A percentile compares a stretch with the other conserved stretches of the same genome.
phyloP scores from a whole-genome alignment of 1,140 invertebrate species.

The Zelostemma sp. region DNA sequence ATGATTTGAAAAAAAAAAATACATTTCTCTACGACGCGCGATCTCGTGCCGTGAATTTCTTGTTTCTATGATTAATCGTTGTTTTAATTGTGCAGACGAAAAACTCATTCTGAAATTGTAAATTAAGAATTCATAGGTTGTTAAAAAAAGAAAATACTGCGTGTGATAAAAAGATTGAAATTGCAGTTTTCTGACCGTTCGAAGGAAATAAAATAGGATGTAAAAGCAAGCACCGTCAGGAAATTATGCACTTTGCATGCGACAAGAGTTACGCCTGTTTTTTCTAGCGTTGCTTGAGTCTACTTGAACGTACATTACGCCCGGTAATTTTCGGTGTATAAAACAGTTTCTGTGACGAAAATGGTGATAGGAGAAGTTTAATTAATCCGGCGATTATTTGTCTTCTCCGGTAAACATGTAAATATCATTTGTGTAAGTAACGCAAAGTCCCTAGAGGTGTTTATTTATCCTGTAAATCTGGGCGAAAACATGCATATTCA shows the following conservation, averaged over 20 bases:
- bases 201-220: neutral
- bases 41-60: too few species aligned
- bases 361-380: neutral
- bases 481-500: too few species aligned
- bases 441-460: neutral
- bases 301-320: neutral
- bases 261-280: conserved; percentile 2
- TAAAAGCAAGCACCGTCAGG: neutral
- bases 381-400: conserved; percentile 1
- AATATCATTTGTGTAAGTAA: neutral
- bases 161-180: neutral
- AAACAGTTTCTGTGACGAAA: too few species aligned
- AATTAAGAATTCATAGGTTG: neutral
- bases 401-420: too few species aligned
- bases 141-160: too few species aligned
- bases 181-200: neutral
- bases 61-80: too few species aligned
- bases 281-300: neutral
- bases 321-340: too few species aligned
- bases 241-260: neutral
- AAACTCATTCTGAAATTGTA: neutral
- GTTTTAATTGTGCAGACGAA: neutral
- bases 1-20: neutral
- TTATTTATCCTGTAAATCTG: too few species aligned
- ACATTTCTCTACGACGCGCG: neutral